Percentiles rank a stretch among this genome's conserved stretches.
Conservation (phyloP, 2,797 vertebrate genomes). For the Chelonia mydas region DNA sequence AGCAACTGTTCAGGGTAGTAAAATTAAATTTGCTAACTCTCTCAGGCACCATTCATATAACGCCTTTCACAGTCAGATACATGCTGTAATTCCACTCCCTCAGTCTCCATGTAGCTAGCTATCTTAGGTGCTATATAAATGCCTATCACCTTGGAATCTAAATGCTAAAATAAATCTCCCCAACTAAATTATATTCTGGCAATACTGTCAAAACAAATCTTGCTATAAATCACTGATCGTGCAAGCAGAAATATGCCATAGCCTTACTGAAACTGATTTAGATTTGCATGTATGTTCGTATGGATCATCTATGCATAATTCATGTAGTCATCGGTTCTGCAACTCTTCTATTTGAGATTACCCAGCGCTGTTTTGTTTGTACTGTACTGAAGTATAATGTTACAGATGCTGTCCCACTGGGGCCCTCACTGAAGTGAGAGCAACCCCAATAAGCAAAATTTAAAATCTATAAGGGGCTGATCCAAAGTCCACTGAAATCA, state of each 20-base stretch:
- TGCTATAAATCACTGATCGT: neutral
- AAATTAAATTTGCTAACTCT: slow-evolving; percentile 12
- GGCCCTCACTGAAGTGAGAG: neutral
- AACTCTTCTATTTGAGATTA: neutral
- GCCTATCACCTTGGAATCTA: neutral
- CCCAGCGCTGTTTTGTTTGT: neutral
- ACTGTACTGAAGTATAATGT: neutral
- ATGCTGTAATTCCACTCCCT: neutral
- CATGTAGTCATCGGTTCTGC: neutral
- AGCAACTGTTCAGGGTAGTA: slow-evolving; percentile 24
- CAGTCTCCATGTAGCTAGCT: neutral
- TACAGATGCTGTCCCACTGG: neutral
- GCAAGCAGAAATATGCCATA: neutral
- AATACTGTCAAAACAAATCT: neutral
- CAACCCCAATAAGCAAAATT: neutral
- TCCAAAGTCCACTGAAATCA: neutral
- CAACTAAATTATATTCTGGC: neutral
- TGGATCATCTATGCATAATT: rapidly evolving
- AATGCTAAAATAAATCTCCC: neutral
- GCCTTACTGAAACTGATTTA: neutral
- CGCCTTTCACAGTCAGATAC: neutral
- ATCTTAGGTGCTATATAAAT: neutral
- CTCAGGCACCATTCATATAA: rapidly evolving
- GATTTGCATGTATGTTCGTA: rapidly evolving
- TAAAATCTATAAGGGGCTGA: neutral